A percentile compares a stretch with the other conserved stretches of the same genome.
Conservation (phyloP, 1,140 invertebrate genomes). For the Rhyacophila brunnea region DNA sequence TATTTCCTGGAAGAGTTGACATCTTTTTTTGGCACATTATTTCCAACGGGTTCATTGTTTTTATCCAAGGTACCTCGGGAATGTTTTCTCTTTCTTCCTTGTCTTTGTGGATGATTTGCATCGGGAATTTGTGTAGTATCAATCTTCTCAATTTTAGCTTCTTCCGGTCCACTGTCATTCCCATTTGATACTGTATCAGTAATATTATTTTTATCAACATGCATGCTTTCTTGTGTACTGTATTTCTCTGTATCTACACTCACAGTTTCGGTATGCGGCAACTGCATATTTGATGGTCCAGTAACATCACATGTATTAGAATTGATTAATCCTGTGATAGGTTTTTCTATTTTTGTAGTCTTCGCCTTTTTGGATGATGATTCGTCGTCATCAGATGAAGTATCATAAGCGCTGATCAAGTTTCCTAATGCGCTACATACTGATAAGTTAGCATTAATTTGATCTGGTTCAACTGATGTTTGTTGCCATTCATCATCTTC, state of each 20-base stretch:
- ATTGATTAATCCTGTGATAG: slow-evolving; percentile 9
- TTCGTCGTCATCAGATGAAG: slow-evolving; percentile 49
- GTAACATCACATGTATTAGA: background rate
- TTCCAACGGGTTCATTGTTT: background rate
- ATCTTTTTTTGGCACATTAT: slow-evolving; percentile 4
- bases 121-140: slow-evolving; percentile 13
- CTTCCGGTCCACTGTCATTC: slow-evolving; percentile 51
- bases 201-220: slow-evolving; percentile 12
- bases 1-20: slow-evolving; percentile 13
- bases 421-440: slow-evolving; percentile 54
- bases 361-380: slow-evolving; percentile 22
- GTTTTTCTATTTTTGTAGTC: slow-evolving; percentile 21
- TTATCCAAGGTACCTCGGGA: slow-evolving; percentile 19
- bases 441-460: slow-evolving; percentile 29
- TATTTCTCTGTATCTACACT: slow-evolving; percentile 30
- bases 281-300: background rate
- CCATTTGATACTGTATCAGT: slow-evolving; percentile 28
- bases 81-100: slow-evolving; percentile 21
- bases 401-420: slow-evolving; percentile 55
- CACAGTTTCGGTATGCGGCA: slow-evolving; percentile 3
- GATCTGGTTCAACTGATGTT: slow-evolving; percentile 17
- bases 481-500: slow-evolving; percentile 40
- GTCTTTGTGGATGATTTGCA: slow-evolving; percentile 11
- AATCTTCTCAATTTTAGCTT: slow-evolving; percentile 41
- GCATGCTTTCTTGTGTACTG: no score